phyloP scores from a whole-genome alignment of 2,113 vertebrate species.

The Balaeniceps rex region DNA sequence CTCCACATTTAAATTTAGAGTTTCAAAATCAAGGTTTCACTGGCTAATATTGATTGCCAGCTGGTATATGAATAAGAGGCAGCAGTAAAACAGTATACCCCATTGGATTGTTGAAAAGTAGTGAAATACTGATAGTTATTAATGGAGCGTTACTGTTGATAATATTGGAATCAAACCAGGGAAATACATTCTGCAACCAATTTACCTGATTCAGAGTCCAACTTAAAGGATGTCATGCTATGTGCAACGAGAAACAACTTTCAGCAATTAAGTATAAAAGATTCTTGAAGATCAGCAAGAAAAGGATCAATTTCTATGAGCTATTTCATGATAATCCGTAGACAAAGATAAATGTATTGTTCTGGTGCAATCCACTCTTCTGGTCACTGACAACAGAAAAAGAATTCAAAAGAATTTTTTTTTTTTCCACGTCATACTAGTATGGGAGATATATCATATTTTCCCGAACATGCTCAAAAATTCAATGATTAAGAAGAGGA shows the following conservation, averaged over 20 bases:
- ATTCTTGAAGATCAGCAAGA: background rate
- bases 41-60: background rate
- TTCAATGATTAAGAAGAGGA: background rate
- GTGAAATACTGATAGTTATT: background rate
- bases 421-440: background rate
- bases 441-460: rapidly evolving
- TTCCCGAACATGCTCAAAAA: background rate
- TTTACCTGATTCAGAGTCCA: background rate
- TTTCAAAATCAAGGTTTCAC: background rate
- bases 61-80: background rate
- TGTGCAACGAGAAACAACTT: background rate
- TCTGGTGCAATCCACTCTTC: background rate
- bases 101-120: background rate
- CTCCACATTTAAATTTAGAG: background rate
- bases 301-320: background rate
- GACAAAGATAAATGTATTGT: background rate
- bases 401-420: background rate
- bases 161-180: background rate
- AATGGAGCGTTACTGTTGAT: background rate
- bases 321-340: background rate
- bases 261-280: background rate
- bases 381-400: background rate
- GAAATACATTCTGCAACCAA: background rate
- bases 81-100: background rate
- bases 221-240: background rate